A percentile compares a stretch with the other conserved stretches of the same genome.
Conservation (phyloP, 2,888 invertebrate genomes). For the Andrena dorsata region DNA sequence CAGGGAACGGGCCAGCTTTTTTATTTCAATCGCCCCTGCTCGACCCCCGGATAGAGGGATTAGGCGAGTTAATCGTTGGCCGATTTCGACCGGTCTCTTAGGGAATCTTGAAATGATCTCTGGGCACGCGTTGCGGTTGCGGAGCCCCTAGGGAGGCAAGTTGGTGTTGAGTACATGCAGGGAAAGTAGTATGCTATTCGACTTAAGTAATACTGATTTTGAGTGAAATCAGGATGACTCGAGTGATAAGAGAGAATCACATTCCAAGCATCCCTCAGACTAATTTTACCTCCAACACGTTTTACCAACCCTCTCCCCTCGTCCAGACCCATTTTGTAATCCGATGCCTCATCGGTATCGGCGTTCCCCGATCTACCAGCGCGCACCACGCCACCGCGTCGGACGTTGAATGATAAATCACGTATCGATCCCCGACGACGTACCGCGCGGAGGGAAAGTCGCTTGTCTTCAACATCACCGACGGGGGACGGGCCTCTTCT, state of each 20-base stretch:
- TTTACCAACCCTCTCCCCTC: background rate
- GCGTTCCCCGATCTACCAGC: conserved; percentile 10
- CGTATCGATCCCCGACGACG: conserved; percentile 42
- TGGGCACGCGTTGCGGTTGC: too few relatives aligned
- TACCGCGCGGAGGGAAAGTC: background rate
- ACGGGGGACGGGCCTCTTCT: background rate
- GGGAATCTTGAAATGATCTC: conserved; percentile 8
- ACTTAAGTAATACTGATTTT: too few relatives aligned
- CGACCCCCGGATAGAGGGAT: conserved; percentile 52
- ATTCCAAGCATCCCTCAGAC: background rate
- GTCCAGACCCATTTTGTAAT: conserved; percentile 11
- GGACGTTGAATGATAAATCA: conserved; percentile 54
- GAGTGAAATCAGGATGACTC: too few relatives aligned
- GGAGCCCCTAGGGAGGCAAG: too few relatives aligned
- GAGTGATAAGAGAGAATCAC: background rate
- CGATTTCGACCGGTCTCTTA: conserved; percentile 25
- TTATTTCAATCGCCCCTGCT: conserved; percentile 67
- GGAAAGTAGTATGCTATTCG: too few relatives aligned
- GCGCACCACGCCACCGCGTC: background rate
- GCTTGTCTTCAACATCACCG: background rate
- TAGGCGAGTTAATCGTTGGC: conserved; percentile 64
- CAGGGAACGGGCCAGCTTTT: conserved; percentile 48
- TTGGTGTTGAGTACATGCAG: too few relatives aligned
- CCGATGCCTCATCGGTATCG: conserved; percentile 18
- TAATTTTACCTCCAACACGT: background rate